Base-by-base conservation (phyloP, 2,888 invertebrate species). In the Gastrophysa polygoni region DNA sequence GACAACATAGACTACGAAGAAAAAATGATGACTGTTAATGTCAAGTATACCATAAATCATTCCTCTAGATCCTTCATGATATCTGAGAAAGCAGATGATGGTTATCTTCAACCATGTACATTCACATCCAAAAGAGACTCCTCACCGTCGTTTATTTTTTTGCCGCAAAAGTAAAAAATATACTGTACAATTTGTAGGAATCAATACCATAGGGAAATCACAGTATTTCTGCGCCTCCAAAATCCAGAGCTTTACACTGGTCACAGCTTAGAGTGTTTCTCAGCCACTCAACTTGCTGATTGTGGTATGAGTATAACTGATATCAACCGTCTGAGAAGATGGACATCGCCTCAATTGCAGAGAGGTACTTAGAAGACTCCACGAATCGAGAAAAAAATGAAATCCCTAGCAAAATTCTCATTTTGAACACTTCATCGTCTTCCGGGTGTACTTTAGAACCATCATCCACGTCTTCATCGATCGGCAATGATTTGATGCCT, bases 191-290 rank as follows among this genome's bases (percentile, higher is more conserved):
- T 20, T 10, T 11, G 56, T 57, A 7, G 57, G 57, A 14, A 50
- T 57, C 11, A n/a, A n/a, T n/a, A n/a, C 58, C 58, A 1, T 50
- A n/a, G 38, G 16, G 24, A 24, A n/a, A 56, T 47, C 10, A 48
- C 48, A 10, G n/a, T 21, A 17, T 51, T 20, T 47, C 48, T 65
- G 44, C 57, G 57, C n/a, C 56, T 67, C 16, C 63, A 59, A 21
- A 51, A 67, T 61, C 52, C 65, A 3, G 52, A 58, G 29, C 7
- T 11, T 17, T 65, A 63, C 43, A 68, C 63, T 1, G 65, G 63
- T 6, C 63, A 65, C 46, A 54, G 60, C 47, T 64, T 65, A n/a
- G 38, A 50, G 14, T 10, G 54, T 20, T 57, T 62, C 50, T 59
- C 59, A 32, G 11, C 32, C 32, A 32, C 32, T 32, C 10, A 5